Base-by-base conservation (phyloP, 2,888 invertebrate genomes). In the Pherbina coryleti region DNA sequence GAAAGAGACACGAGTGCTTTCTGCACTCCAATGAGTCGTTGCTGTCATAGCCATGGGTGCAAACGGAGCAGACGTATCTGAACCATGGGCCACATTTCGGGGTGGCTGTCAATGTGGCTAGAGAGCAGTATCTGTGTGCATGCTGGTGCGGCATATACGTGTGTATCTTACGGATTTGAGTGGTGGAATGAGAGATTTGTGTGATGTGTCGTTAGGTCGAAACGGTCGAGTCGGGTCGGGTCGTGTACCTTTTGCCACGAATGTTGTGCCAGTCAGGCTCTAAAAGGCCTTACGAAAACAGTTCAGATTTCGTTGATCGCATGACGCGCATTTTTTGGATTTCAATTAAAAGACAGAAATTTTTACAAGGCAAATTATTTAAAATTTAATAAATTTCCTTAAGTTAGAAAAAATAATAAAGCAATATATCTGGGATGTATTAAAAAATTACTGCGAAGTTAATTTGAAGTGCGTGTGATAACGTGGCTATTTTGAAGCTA, bases 201-300 rank as follows among this genome's bases (percentile, higher is more conserved):
- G 88, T 88, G 89, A 88, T 89, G 89, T 89, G 89, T 89, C 89
- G 89, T 89, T 89, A 89, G 90, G 90, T 90, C 90, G 90, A 88
- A 88, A 87, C 88, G 89, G 89, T 89, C 89, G 89, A 89, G 90
- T 90, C 90, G 90, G 90, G 90, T 90, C 90, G 90, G 90, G 90
- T 90, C 90, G 90, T 90, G 90, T 90, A 90, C 90, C 90, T 90
- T 90, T 90, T 90, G 90, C 90, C 90, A 90, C 88, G 89, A 90
- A 89, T 89, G 89, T 90, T 89, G 87, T 89, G 89, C 87, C 90
- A 90, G 90, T 90, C 90, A 90, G 90, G 89, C 90, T 89, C 89
- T 90, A 88, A 88, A 88, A 89, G 89, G 90, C 90, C 90, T 89
- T 89, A 89, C 89, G 90, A 89, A 86, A 86, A 89, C 88, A 88